Conservation (phyloP, 2,797 vertebrate genomes). For the Mus spretus region DNA sequence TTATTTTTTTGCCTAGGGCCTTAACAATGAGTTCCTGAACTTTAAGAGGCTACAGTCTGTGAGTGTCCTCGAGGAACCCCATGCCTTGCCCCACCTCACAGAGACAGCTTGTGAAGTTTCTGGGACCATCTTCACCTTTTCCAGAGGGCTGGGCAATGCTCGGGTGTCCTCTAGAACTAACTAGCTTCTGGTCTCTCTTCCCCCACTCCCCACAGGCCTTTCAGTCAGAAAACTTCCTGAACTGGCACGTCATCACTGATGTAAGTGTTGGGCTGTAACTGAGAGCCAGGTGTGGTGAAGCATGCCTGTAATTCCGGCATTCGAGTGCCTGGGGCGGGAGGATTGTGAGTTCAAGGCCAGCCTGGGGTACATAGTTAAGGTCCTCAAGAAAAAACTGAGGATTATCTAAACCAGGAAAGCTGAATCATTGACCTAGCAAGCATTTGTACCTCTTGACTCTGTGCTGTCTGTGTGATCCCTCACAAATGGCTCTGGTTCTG, state of each 20-base stretch:
- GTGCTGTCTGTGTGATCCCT: neutral
- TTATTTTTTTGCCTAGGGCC: slow-evolving; percentile 59
- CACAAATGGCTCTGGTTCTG: neutral
- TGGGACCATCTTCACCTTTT: neutral
- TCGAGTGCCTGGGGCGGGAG: neutral
- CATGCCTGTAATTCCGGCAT: neutral
- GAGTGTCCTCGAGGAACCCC: slow-evolving; percentile 16
- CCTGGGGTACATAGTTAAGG: neutral
- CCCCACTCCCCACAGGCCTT: slow-evolving; percentile 51
- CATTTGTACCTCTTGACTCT: too few relatives aligned
- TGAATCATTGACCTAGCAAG: neutral
- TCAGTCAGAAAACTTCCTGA: slow-evolving; percentile 68
- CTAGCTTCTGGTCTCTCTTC: neutral
- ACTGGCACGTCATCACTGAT: slow-evolving; percentile 78
- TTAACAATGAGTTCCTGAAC: slow-evolving; percentile 74
- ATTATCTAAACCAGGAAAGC: neutral
- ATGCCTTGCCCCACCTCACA: neutral
- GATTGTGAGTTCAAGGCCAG: neutral
- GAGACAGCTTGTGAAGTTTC: neutral
- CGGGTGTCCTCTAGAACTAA: neutral
- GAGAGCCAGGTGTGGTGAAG: neutral
- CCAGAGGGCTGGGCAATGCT: neutral
- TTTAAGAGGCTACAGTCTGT: slow-evolving; percentile 77
- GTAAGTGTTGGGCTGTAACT: slow-evolving; percentile 54
- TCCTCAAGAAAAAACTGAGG: neutral